Conservation (phyloP, 2,797 vertebrate genomes). For the Karalla daura region DNA sequence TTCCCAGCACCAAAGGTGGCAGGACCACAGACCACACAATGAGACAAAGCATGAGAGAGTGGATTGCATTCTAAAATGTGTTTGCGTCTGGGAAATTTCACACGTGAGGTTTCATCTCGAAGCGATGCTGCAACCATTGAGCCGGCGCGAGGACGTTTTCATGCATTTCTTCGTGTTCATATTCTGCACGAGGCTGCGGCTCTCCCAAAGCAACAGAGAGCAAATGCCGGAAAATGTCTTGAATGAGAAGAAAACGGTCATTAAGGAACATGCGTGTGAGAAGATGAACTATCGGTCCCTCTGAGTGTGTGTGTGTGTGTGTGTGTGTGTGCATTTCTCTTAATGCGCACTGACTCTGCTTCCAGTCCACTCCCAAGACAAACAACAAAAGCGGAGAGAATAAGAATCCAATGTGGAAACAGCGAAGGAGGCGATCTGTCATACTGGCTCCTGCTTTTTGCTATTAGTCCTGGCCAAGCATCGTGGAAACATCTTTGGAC, state of each 20-base stretch:
- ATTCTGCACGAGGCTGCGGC: neutral
- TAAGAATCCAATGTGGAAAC: neutral
- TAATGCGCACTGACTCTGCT: neutral
- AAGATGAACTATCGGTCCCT: too few relatives aligned
- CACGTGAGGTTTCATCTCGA: neutral
- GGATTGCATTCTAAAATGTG: neutral
- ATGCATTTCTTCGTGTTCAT: neutral
- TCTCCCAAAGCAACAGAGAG: neutral
- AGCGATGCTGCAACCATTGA: neutral
- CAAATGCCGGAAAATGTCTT: neutral
- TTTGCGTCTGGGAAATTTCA: neutral
- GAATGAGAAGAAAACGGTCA: neutral
- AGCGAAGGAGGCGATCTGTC: neutral
- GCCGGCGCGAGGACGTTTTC: neutral
- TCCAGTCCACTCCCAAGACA: neutral
- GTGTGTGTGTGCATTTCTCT: neutral
- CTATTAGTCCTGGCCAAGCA: neutral
- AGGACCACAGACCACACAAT: neutral
- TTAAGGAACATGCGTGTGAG: neutral
- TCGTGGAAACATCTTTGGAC: neutral
- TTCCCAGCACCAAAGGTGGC: constrained; percentile 2
- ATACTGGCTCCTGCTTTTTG: neutral
- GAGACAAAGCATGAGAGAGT: neutral
- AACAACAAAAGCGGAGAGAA: neutral
- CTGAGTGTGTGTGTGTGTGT: neutral